Conservation (phyloP, 1,140 invertebrate species). For the Manduca sexta region DNA sequence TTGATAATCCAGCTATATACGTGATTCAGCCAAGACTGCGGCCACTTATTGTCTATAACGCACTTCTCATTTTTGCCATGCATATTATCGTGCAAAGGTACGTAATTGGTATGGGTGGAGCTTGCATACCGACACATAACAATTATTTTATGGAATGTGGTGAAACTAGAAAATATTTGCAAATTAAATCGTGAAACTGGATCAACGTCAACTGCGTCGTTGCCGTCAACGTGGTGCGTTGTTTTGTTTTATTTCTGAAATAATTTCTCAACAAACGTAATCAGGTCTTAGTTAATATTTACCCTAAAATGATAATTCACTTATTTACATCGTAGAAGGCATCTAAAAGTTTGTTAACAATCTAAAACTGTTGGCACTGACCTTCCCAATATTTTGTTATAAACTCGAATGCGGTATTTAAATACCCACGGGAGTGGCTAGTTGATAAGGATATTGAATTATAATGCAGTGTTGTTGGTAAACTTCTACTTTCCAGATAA, state of each 20-base stretch:
- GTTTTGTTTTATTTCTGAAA: neutral
- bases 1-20: conserved; percentile 8
- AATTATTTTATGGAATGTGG: conserved; percentile 56
- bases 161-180: conserved; percentile 55
- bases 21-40: conserved; percentile 1
- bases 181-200: conserved; percentile 42
- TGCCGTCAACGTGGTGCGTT: neutral
- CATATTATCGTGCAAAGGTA: conserved; percentile 12
- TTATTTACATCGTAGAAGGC: no score
- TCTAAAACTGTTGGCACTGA: no score
- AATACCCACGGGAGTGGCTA: no score
- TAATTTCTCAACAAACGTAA: no score
- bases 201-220: conserved; percentile 27
- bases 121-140: conserved; percentile 41
- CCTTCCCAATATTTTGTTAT: no score
- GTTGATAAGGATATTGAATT: no score
- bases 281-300: no score
- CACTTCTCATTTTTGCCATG: conserved; percentile 13
- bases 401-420: no score
- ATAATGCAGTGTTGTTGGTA: no score
- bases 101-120: conserved; percentile 39
- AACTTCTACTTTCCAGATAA: no score
- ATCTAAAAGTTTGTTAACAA: no score
- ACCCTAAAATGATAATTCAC: no score
- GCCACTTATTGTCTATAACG: conserved; percentile 1